Conservation (phyloP, 1,140 invertebrate genomes). For the Xylocopa sonorina region DNA sequence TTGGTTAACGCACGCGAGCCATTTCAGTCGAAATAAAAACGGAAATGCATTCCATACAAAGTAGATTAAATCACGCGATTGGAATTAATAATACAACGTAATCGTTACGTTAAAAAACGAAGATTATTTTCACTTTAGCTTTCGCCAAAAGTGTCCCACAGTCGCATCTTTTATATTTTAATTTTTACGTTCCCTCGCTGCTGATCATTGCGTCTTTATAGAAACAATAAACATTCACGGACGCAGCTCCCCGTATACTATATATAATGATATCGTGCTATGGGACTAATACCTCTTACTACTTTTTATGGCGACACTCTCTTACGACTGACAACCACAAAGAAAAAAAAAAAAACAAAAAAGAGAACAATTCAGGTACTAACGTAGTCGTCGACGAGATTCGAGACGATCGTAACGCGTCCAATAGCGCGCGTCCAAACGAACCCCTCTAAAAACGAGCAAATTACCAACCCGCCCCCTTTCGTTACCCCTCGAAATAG, state of each 20-base stretch:
- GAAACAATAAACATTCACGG: constrained; percentile 32
- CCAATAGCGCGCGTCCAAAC: background rate
- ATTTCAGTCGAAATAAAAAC: no score
- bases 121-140: background rate
- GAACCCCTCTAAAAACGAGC: background rate
- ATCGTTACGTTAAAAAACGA: no score
- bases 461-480: background rate
- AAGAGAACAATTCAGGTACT: constrained; percentile 3
- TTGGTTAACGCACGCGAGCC: no score
- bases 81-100: no score
- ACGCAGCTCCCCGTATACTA: constrained; percentile 17
- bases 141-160: constrained; percentile 27
- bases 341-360: background rate
- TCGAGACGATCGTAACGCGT: constrained; percentile 24
- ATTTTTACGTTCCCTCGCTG: constrained; percentile 46
- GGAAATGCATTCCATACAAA: no score
- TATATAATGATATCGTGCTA: constrained; percentile 9
- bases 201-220: constrained; percentile 42
- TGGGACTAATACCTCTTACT: constrained; percentile 26
- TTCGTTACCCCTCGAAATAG: background rate
- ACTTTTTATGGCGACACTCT: constrained; percentile 31
- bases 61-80: no score
- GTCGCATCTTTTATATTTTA: constrained; percentile 50
- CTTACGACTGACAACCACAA: constrained; percentile 33
- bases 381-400: constrained; percentile 58